phyloP scores from a whole-genome alignment of 2,797 vertebrate genomes.

The Harpagifer antarcticus region DNA sequence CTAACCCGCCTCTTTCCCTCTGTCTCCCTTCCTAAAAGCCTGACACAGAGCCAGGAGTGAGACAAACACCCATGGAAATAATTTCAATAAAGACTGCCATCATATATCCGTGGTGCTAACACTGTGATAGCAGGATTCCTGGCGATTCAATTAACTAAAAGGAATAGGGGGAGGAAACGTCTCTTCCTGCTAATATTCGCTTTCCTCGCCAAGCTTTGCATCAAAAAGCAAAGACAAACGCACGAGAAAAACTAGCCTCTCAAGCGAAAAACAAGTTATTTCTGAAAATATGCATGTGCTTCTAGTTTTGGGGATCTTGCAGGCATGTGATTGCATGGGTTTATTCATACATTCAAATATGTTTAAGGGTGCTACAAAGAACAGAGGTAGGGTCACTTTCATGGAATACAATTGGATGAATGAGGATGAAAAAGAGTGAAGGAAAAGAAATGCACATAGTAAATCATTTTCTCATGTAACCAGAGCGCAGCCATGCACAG shows the following conservation, averaged over 20 bases:
- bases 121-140: constrained; percentile 64
- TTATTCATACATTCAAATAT: constrained; percentile 75
- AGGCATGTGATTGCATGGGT: constrained; percentile 48
- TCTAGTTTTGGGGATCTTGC: constrained; percentile 47
- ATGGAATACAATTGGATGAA: constrained; percentile 51
- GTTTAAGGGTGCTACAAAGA: constrained; percentile 24
- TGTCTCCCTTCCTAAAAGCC: constrained; percentile 69
- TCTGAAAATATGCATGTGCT: constrained; percentile 65
- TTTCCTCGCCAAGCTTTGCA: constrained; percentile 48
- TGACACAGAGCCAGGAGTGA: constrained; percentile 74
- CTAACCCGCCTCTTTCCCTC: constrained; percentile 52
- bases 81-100: constrained; percentile 75
- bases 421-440: constrained; percentile 38
- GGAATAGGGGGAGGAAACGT: constrained; percentile 54
- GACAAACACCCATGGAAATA: constrained; percentile 79
- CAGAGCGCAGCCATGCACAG: constrained; percentile 60
- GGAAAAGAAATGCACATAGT: constrained; percentile 44
- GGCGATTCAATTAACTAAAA: constrained; percentile 76
- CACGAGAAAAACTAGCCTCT: constrained; percentile 37
- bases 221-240: constrained; percentile 30
- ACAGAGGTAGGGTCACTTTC: constrained; percentile 48
- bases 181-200: constrained; percentile 51
- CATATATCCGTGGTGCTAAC: constrained; percentile 68
- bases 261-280: constrained; percentile 53
- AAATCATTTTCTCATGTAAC: constrained; percentile 57